phyloP scores from a whole-genome alignment of 2,113 vertebrate species.

The Psilopsiagon aymara region DNA sequence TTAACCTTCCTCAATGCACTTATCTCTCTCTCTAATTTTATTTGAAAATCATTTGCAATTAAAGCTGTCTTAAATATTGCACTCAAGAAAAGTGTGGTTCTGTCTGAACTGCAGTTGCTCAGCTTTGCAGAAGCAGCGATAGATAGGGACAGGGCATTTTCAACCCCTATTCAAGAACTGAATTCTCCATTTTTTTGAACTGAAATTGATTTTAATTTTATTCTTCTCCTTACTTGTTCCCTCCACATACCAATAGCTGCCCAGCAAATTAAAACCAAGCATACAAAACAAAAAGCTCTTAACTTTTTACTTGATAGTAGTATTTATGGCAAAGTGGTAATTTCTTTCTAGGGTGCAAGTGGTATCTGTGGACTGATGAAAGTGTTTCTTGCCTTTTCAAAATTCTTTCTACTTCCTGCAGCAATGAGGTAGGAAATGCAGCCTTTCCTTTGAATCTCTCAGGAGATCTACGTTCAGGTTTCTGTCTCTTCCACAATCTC shows the following conservation, averaged over 20 bases:
- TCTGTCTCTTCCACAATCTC: not conserved
- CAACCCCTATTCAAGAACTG: not conserved
- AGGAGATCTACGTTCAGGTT: not conserved
- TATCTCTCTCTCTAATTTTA: not conserved
- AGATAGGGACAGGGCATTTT: not conserved
- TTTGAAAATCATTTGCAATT: conserved; percentile 13
- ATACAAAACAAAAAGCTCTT: not conserved
- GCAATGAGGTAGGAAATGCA: not conserved
- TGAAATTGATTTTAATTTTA: not conserved
- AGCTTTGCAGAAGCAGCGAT: not conserved
- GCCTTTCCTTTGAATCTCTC: not conserved
- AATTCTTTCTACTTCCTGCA: not conserved
- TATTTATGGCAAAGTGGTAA: not conserved
- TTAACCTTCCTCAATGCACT: not conserved
- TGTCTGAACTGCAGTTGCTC: not conserved
- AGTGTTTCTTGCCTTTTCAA: not conserved
- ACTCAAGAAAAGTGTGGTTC: not conserved
- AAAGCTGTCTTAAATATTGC: not conserved
- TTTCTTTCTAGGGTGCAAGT: not conserved
- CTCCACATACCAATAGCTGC: not conserved
- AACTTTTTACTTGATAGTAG: not conserved
- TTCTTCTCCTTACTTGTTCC: not conserved
- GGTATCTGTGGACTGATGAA: not conserved
- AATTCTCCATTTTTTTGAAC: not conserved
- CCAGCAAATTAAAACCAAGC: not conserved